Conservation (phyloP, 2,797 vertebrate species). For the Aplochiton taeniatus region DNA sequence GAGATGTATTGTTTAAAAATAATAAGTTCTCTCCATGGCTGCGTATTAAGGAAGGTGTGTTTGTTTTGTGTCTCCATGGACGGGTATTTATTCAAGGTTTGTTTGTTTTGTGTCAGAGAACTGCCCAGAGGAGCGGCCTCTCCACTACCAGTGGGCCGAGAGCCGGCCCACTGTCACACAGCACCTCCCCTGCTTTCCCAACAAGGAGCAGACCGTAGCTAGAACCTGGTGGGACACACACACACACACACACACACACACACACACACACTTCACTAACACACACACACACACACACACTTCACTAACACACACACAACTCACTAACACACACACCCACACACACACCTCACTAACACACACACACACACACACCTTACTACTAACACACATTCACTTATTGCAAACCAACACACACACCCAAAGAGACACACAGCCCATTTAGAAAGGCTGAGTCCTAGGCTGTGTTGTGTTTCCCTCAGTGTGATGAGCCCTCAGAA, state of each 20-base stretch:
- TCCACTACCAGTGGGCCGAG: conserved; percentile 82
- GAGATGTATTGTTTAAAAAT: too few species aligned
- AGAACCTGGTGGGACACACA: conserved; percentile 83
- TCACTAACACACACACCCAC: neutral
- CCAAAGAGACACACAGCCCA: too few species aligned
- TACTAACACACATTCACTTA: too few species aligned
- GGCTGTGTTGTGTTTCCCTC: conserved; percentile 24
- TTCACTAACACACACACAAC: neutral
- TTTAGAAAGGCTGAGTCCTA: too few species aligned
- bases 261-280: neutral
- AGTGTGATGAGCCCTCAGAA: conserved; percentile 75
- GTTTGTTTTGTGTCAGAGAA: conserved; percentile 64
- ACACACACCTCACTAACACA: neutral
- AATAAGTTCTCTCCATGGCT: too few species aligned
- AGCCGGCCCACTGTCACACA: conserved; percentile 72
- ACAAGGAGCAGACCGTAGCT: conserved; percentile 77
- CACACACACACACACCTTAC: too few species aligned
- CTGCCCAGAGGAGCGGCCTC: conserved; percentile 76
- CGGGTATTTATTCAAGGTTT: too few species aligned
- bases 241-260: neutral
- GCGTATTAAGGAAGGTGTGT: too few species aligned
- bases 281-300: neutral
- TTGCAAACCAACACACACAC: too few species aligned
- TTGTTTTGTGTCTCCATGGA: too few species aligned
- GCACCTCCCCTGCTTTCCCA: conserved; percentile 78